Evolutionary conservation across 2,113 vertebrate genomes (phyloP).

Genomic region (Varanus salvator): DNA sequence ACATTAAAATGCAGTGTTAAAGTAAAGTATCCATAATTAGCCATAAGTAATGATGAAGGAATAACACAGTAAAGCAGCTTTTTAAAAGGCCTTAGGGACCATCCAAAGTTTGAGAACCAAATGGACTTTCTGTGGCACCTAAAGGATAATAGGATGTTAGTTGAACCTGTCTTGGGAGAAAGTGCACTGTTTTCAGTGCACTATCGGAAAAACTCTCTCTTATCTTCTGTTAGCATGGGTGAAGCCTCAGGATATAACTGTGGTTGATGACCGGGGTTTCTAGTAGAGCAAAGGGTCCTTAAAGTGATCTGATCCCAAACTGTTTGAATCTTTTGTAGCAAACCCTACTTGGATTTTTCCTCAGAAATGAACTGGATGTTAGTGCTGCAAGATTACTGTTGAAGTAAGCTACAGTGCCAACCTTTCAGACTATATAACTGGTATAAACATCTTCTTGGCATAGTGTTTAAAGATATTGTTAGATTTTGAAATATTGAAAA

Average conservation of each 20-base stretch:
- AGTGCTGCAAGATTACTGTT: background rate
- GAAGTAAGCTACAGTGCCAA: conserved; percentile 19
- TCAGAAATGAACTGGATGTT: too few relatives aligned
- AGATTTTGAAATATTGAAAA: conserved; percentile 9
- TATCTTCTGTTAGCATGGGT: background rate
- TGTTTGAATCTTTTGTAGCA: too few relatives aligned
- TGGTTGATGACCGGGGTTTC: background rate
- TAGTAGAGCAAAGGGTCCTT: background rate
- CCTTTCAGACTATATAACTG: conserved; percentile 11
- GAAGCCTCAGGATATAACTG: background rate
- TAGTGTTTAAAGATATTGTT: background rate
- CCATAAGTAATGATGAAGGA: background rate
- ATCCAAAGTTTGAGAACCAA: background rate
- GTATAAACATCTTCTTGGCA: conserved; percentile 26
- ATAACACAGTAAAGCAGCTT: background rate
- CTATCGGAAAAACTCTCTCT: too few relatives aligned
- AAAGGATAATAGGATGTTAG: background rate
- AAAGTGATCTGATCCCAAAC: too few relatives aligned
- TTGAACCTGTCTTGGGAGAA: too few relatives aligned
- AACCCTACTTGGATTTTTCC: too few relatives aligned
- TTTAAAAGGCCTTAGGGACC: background rate
- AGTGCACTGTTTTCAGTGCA: too few relatives aligned
- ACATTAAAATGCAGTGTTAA: background rate
- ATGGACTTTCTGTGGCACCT: background rate
- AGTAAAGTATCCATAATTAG: background rate